A percentile compares a stretch with the other conserved stretches of the same genome.
phyloP scores from a whole-genome alignment of 2,797 vertebrate genomes.

The Scyliorhinus canicula region DNA sequence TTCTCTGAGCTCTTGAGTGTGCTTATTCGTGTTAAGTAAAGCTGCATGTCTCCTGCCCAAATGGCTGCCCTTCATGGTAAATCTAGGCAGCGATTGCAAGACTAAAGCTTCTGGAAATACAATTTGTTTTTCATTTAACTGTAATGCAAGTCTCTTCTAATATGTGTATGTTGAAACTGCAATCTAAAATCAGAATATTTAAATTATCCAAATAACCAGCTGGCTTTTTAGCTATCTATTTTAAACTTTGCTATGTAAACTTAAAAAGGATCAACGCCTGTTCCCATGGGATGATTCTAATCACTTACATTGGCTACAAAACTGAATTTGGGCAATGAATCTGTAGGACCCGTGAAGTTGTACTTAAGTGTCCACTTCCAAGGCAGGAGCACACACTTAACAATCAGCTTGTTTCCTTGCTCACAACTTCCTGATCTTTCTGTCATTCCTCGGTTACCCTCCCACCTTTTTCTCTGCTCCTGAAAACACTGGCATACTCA shows the following conservation, averaged over 20 bases:
- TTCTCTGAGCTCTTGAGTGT: background rate
- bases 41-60: background rate
- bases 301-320: background rate
- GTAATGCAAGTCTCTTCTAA: background rate
- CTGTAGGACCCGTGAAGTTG: background rate
- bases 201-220: background rate
- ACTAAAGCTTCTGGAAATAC: background rate
- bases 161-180: background rate
- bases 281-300: background rate
- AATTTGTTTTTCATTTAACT: background rate
- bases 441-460: background rate
- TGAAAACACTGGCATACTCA: background rate
- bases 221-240: background rate
- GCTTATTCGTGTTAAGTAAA: background rate
- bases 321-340: background rate
- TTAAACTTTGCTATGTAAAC: background rate
- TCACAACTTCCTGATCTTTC: background rate
- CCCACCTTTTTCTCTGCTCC: background rate
- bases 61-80: background rate
- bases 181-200: background rate
- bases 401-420: background rate
- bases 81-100: background rate
- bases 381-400: background rate
- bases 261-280: background rate
- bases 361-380: background rate